Base-by-base conservation (phyloP, 2,888 invertebrate species). In the Hirtodrosophila cameraria region DNA sequence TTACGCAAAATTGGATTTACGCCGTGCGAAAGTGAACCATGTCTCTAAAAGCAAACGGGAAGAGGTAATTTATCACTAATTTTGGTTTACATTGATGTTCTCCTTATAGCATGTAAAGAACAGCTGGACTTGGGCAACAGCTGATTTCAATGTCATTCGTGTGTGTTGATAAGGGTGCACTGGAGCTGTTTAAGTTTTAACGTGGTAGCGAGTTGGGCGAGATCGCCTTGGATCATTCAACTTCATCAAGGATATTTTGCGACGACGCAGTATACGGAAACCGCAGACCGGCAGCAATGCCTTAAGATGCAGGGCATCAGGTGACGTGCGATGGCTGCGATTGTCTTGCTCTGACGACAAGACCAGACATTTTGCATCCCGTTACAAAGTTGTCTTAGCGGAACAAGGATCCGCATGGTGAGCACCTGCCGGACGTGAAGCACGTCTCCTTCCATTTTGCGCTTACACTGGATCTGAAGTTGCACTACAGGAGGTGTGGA, bases 241-340 rank as follows among this genome's bases (percentile, higher is more conserved):
- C 2, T 28, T 11, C 28, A 28, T 28, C 28, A 28, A 4, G 23
- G 27, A 25, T 25, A 5, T 25, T 25, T 25, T 25, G 5, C 27
- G 15, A 27, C 12, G 36, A 2, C 18, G 25, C 13, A 12, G 25
- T 1, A 27, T 39, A 16, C n/a, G 41, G 28, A 16, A 30, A 3
- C 4, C 33, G 31, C 23, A 20, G 45, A 13, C 20, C 13, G 4
- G 31, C 45, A 5, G 31, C 23, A 5, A 23, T 23, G 4, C 45
- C 31, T 20, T 13, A 13, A 31, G 31, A 45, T n/a, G 23, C 30
- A 13, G 45, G 33, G 9, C 31, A 33, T 18, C 43, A 43, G 9
- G 20, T 43, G n/a, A n/a, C 31, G 7, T 33, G 45, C 31, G 20
- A 13, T n/a, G n/a, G n/a, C n/a, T n/a, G n/a, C n/a, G n/a, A n/a